Conservation (phyloP, 2,113 vertebrate species). For the Notechis scutatus region DNA sequence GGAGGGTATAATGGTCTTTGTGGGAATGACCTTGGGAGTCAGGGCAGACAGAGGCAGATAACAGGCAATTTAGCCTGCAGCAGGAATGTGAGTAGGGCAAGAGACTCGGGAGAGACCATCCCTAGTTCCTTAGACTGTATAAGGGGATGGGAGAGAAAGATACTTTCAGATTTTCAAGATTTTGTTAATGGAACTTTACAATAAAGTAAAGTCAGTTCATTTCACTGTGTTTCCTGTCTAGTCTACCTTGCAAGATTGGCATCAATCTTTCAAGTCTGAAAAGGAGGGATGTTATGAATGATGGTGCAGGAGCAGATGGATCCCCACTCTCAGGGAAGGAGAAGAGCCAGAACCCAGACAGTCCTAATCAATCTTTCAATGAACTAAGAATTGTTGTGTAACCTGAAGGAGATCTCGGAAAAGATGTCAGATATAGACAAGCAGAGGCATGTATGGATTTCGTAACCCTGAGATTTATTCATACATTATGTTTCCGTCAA, state of each 20-base stretch:
- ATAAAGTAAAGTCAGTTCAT: background rate
- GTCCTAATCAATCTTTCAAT: background rate
- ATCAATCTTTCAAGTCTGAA: background rate
- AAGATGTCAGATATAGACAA: background rate
- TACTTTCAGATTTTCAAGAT: background rate
- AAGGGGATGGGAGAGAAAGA: background rate
- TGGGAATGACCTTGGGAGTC: background rate
- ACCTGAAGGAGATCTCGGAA: background rate
- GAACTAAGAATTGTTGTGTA: background rate
- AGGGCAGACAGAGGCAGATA: background rate
- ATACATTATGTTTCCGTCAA: background rate
- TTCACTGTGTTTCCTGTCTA: background rate
- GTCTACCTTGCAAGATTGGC: background rate
- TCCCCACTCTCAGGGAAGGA: background rate
- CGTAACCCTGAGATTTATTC: background rate
- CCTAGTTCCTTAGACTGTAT: background rate
- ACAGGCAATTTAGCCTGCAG: background rate
- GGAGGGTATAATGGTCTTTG: background rate
- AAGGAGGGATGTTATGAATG: background rate
- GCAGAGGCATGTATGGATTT: background rate
- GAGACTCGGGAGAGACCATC: background rate
- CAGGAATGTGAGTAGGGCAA: background rate
- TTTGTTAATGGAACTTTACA: background rate
- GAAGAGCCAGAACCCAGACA: background rate
- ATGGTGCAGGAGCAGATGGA: background rate